These are phyloP conservation scores for Scaptodrosophila lebanonensis DNA, from an alignment of 1,140 invertebrate genomes.

Conservation along the genomic window DNA sequence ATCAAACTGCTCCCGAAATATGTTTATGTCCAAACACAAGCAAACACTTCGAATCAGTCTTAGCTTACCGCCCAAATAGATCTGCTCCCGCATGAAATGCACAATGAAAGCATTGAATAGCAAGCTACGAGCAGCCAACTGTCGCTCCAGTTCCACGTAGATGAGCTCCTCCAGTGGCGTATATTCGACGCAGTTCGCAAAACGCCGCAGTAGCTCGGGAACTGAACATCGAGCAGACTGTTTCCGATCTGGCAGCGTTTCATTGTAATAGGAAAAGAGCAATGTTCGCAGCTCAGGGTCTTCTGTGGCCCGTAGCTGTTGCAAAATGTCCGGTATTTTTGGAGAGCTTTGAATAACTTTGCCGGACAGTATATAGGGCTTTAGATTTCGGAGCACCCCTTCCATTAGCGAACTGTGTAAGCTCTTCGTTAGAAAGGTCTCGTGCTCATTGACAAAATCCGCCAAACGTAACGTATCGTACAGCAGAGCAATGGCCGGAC, in stretches of 20 bases:
- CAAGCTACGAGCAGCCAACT: not conserved
- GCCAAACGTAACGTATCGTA: constrained; percentile 3
- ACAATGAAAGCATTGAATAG: constrained; percentile 14
- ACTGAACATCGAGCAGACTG: not conserved
- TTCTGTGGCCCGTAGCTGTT: constrained; percentile 1
- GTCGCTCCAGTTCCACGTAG: not conserved
- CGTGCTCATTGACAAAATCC: constrained; percentile 5
- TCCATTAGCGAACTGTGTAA: constrained; percentile 9
- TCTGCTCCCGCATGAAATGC: not conserved
- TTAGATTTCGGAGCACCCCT: not conserved
- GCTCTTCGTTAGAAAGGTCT: not conserved
- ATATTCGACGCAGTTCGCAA: constrained; percentile 5
- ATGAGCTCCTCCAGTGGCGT: constrained; percentile 24
- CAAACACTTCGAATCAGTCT: constrained; percentile 2
- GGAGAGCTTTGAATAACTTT: too few species aligned
- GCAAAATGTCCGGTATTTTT: constrained; percentile 17
- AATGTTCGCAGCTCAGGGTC: constrained; percentile 9
- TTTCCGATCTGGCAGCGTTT: constrained; percentile 1
- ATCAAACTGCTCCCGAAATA: not conserved
- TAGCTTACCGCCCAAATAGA: not conserved
- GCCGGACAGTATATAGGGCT: too few species aligned
- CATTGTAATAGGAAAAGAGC: constrained; percentile 17
- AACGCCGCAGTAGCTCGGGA: constrained; percentile 11
- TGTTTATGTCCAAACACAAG: not conserved
- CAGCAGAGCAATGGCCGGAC: constrained; percentile 12